Percentiles rank a stretch among this genome's conserved stretches.
Evolutionary conservation across 23 tunicate genomes (phyloP).

Genomic region (Oikopleura albicans): DNA sequence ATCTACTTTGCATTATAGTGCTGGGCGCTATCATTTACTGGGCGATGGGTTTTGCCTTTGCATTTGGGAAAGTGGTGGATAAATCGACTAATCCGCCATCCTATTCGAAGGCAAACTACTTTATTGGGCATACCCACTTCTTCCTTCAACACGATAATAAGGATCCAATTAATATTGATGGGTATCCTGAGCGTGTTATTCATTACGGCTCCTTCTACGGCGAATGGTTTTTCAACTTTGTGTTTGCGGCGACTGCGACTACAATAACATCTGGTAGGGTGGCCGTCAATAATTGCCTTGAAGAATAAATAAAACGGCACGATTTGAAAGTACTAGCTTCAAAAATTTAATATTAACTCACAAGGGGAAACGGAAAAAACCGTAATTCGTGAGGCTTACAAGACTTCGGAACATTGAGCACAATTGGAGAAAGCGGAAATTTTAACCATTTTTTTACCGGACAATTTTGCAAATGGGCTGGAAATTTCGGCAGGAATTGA

Average conservation of each 20-base stretch:
- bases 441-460: no score
- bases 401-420: no score
- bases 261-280: not conserved
- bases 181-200: not conserved
- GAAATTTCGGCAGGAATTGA: no score
- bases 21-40: conserved; percentile 40
- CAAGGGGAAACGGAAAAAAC: no score
- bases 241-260: not conserved
- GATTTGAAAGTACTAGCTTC: no score
- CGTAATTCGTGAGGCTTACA: no score
- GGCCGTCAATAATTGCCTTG: no score
- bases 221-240: not conserved
- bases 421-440: no score
- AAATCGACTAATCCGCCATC: not conserved
- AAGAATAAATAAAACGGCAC: no score
- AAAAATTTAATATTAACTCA: no score
- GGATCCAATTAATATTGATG: not conserved
- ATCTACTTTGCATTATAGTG: no score
- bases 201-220: not conserved
- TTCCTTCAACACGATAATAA: not conserved
- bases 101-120: not conserved
- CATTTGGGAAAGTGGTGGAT: conserved; percentile 35
- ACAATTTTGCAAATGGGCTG: no score
- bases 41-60: conserved; percentile 51
- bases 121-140: not conserved